Conservation (phyloP, 2,797 vertebrate genomes). For the Molossus alvarezi region DNA sequence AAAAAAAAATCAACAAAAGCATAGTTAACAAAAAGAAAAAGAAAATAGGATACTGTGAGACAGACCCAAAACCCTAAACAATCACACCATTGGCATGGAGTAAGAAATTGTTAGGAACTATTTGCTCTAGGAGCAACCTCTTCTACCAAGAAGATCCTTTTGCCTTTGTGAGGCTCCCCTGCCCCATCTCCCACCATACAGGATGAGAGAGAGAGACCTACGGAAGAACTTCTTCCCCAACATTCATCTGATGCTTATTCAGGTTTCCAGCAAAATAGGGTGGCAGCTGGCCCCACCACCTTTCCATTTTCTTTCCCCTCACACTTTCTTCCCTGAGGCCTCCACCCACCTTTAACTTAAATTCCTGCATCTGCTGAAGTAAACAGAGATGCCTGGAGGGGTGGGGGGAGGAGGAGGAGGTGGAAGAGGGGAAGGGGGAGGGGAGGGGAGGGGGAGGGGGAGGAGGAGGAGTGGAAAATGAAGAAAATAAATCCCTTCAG, state of each 20-base stretch:
- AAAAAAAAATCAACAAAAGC: too few relatives aligned
- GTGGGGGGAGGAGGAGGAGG: neutral
- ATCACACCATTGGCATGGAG: neutral
- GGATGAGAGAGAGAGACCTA: neutral
- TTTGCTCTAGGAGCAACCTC: neutral
- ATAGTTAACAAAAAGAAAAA: neutral
- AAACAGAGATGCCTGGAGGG: constrained; percentile 85
- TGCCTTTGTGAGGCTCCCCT: neutral
- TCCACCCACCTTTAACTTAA: constrained; percentile 89
- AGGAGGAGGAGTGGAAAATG: neutral
- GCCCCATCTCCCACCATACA: neutral
- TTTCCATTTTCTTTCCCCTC: constrained; percentile 84
- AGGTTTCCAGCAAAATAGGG: constrained; percentile 82
- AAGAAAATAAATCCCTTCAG: constrained; percentile 69
- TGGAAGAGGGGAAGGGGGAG: neutral
- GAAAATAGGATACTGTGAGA: constrained; percentile 11
- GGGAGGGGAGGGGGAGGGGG: neutral
- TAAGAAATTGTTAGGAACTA: neutral
- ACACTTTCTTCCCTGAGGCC: constrained; percentile 88
- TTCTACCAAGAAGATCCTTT: neutral
- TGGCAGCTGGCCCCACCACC: constrained; percentile 78
- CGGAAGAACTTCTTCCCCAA: constrained; percentile 42
- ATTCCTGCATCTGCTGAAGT: constrained; percentile 86
- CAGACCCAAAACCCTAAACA: neutral
- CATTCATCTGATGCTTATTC: constrained; percentile 80